Conservation (phyloP, 1,140 invertebrate genomes). For the Lordiphosa clarofinis region DNA sequence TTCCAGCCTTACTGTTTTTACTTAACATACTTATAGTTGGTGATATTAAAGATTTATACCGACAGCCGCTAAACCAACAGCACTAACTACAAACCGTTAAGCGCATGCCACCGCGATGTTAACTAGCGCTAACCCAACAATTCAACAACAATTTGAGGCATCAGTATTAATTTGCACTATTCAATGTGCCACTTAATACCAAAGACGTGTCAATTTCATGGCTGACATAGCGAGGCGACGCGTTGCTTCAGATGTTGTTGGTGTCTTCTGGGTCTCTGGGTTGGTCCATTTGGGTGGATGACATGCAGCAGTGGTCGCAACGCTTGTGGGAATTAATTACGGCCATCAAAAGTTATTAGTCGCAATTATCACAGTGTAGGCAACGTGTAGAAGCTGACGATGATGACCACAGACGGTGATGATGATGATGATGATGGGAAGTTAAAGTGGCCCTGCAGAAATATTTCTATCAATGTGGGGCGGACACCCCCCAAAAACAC, state of each 20-base stretch:
- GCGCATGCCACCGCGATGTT: constrained; percentile 7
- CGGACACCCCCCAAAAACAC: not conserved
- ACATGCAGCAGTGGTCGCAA: constrained; percentile 4
- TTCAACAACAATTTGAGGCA: constrained; percentile 29
- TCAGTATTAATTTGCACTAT: constrained; percentile 71
- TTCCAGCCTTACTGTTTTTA: too few relatives aligned
- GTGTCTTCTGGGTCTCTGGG: constrained; percentile 15
- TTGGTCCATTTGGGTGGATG: constrained; percentile 18
- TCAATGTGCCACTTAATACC: constrained; percentile 76
- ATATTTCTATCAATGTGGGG: constrained; percentile 8
- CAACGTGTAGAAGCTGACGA: constrained; percentile 48
- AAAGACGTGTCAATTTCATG: constrained; percentile 76
- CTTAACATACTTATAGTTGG: too few relatives aligned
- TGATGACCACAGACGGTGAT: not conserved
- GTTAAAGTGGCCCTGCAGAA: constrained; percentile 7
- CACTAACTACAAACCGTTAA: too few relatives aligned
- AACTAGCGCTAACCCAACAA: constrained; percentile 10
- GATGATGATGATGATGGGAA: constrained; percentile 4
- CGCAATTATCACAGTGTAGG: constrained; percentile 72
- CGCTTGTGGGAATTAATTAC: constrained; percentile 73
- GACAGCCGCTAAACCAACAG: too few relatives aligned
- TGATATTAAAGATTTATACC: too few relatives aligned
- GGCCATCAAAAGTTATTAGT: constrained; percentile 77
- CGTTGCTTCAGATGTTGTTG: constrained; percentile 22
- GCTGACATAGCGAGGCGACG: constrained; percentile 58